Conservation (phyloP, 2,113 vertebrate species). For the Melanotaenia duboulayi region DNA sequence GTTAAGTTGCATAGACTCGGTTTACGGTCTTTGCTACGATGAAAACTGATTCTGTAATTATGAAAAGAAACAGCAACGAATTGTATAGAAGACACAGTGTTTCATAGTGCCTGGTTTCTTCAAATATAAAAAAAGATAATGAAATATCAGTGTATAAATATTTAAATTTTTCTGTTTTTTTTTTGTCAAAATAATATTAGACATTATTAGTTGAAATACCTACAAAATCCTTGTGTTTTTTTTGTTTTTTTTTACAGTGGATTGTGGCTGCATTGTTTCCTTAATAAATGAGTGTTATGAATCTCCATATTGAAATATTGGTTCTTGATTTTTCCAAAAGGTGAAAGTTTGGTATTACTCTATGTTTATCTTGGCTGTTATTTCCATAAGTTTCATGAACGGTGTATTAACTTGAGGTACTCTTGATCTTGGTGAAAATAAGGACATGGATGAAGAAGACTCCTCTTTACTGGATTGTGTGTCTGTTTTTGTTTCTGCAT, state of each 20-base stretch:
- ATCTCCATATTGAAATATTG: not conserved
- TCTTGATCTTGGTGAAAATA: constrained; percentile 38
- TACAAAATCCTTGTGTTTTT: not conserved
- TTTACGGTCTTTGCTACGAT: not conserved
- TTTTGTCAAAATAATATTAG: too few species aligned
- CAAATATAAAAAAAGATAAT: not conserved
- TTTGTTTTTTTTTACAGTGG: not conserved
- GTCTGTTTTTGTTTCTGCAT: constrained; percentile 20
- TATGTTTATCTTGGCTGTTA: constrained; percentile 77
- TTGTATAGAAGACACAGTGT: not conserved
- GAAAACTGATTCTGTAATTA: too few species aligned
- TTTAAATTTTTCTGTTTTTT: too few species aligned
- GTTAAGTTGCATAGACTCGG: not conserved
- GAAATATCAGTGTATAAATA: not conserved
- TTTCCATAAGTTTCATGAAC: constrained; percentile 90
- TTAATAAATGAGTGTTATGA: not conserved
- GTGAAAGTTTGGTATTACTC: constrained; percentile 30
- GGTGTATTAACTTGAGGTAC: constrained; percentile 83
- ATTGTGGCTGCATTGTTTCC: too few species aligned
- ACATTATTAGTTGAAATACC: too few species aligned
- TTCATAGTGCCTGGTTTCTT: not conserved
- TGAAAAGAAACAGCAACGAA: not conserved
- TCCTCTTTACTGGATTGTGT: constrained; percentile 24
- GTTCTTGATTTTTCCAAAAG: not conserved
- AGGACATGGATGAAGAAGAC: constrained; percentile 19